Base-by-base conservation (phyloP, 2,797 vertebrate genomes). In the Chelon auratus region DNA sequence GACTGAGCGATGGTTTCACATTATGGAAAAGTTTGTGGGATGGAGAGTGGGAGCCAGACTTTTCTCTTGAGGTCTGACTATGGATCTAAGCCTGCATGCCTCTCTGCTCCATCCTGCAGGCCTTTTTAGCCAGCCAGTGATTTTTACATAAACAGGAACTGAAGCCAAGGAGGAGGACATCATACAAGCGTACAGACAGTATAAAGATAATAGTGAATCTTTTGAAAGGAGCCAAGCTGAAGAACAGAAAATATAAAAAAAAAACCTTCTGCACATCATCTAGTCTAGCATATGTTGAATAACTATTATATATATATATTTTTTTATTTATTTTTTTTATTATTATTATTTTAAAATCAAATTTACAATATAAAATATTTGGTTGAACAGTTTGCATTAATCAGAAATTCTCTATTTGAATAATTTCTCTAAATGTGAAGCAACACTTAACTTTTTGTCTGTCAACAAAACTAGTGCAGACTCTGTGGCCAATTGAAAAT, bases 11-110 rank as follows among this genome's bases (percentile, higher is more conserved):
- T 83, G 87, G 84, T 69, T 83, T 88, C 77, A 68, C 48, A 68
- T 83, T 62, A 83, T 86, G 83, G 85, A 90, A 91, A 91, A 53
- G 62, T 83, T 87, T 88, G 81, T 83, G 87, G 84, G 83, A 81
- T 85, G 69, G 58, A 68, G 59, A 68, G 55, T 15, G 62, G 59
- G 56, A 80, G 84, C 77, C 75, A 80, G 75, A 26, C 48, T 79
- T 67, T 55, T 83, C 82, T 86, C 80, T 71, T 4, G 65, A 78
- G 84, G 80, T 83, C 78, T 47, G 59, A 76, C 42, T 68, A 57
- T 67, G 59, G 22, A 70, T 81, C 15, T 59, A 10, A 74, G 77
- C 72, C 65, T 62, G 53, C 54, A 17, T 80, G 65, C 70, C 36
- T 70, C 73, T 66, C 24, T 20, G 14, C 67, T 80, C 52, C 5